phyloP scores from a whole-genome alignment of 2,888 invertebrate species.

The Drosophila paramelanica region DNA sequence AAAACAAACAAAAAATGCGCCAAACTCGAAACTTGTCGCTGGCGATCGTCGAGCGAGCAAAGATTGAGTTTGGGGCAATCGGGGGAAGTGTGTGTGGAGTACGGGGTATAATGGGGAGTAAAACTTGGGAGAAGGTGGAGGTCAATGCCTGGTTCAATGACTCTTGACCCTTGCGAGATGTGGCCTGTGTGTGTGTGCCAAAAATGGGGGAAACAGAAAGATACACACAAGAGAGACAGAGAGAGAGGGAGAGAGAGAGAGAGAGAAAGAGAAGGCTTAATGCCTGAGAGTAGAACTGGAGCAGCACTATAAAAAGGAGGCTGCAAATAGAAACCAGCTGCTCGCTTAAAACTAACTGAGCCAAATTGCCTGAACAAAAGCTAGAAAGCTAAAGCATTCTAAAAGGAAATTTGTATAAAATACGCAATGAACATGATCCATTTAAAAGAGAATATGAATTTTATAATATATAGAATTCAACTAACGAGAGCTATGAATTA shows the following conservation, averaged over 20 bases:
- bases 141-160: constrained; percentile 73
- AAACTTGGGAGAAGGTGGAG: constrained; percentile 55
- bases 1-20: constrained; percentile 62
- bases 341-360: not conserved
- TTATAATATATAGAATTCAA: too few species aligned
- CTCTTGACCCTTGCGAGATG: constrained; percentile 57
- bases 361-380: not conserved
- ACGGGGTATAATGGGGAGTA: constrained; percentile 12
- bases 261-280: not conserved
- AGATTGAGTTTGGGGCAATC: not conserved
- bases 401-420: too few species aligned
- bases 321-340: constrained; percentile 3
- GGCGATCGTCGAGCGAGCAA: constrained; percentile 32
- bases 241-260: not conserved
- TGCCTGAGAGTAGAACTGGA: constrained; percentile 14
- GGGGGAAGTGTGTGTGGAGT: not conserved
- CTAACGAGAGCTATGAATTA: too few species aligned
- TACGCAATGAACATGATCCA: too few species aligned
- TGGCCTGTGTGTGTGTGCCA: not conserved
- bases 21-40: constrained; percentile 64
- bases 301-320: constrained; percentile 18
- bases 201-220: not conserved
- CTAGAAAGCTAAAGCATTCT: too few species aligned
- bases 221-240: not conserved
- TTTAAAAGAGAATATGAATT: too few species aligned